Conservation (phyloP, 2,113 vertebrate genomes). For the Indicator indicator region DNA sequence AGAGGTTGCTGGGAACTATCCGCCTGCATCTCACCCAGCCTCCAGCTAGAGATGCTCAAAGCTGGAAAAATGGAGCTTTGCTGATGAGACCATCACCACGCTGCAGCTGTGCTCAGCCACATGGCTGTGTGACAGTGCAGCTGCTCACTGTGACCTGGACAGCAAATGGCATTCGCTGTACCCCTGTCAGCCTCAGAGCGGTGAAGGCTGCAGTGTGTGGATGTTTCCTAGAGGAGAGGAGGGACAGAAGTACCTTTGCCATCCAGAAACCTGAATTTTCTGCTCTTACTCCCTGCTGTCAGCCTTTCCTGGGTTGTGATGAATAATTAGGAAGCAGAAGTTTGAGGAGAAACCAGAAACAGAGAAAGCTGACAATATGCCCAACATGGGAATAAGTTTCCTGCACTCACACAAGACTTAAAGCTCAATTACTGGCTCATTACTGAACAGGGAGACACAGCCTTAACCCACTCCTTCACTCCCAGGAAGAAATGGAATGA, state of each 20-base stretch:
- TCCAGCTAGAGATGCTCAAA: background rate
- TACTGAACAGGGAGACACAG: background rate
- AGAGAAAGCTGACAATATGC: background rate
- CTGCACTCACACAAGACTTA: background rate
- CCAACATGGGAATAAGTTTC: background rate
- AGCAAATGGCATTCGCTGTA: background rate
- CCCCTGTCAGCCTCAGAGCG: background rate
- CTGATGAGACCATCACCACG: background rate
- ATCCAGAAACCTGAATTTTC: background rate
- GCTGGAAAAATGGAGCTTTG: background rate
- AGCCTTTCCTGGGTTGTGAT: background rate
- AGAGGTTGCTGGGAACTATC: background rate
- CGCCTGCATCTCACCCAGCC: background rate
- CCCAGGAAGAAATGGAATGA: background rate
- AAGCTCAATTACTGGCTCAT: background rate
- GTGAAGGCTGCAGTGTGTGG: rapidly evolving
- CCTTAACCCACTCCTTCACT: background rate
- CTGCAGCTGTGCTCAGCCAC: background rate
- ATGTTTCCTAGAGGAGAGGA: background rate
- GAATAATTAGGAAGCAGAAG: background rate
- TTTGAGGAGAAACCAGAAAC: background rate
- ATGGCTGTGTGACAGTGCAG: background rate
- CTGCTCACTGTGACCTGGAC: background rate
- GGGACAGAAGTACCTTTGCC: background rate
- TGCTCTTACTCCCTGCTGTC: background rate